phyloP scores from a whole-genome alignment of 2,888 invertebrate species.

The Ophion ellenae region DNA sequence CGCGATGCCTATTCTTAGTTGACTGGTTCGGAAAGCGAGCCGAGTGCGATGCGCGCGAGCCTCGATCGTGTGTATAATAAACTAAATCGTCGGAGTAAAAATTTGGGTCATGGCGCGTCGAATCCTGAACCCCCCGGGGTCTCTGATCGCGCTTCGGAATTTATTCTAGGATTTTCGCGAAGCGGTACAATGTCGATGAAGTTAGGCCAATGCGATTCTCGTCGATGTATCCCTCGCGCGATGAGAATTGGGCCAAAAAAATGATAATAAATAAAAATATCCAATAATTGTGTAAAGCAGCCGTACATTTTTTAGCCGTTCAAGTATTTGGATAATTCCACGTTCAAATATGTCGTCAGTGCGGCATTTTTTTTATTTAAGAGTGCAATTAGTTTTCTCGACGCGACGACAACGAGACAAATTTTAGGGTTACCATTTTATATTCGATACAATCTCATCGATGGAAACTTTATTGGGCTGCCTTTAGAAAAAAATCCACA shows the following conservation, averaged over 20 bases:
- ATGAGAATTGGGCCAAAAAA: neutral
- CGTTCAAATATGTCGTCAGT: neutral
- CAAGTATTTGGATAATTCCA: neutral
- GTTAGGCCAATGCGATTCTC: neutral
- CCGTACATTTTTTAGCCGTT: neutral
- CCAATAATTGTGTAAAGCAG: neutral
- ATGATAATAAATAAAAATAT: neutral
- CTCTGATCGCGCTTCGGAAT: constrained; percentile 17
- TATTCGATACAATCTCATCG: neutral
- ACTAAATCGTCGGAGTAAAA: constrained; percentile 40
- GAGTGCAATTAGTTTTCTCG: neutral
- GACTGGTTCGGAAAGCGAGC: constrained; percentile 38
- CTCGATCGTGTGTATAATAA: constrained; percentile 36
- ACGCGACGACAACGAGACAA: neutral
- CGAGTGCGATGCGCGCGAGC: constrained; percentile 13
- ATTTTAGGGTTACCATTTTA: neutral
- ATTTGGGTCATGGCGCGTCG: constrained; percentile 57
- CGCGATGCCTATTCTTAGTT: constrained; percentile 54
- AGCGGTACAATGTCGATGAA: neutral
- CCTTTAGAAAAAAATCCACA: neutral
- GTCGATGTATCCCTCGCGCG: neutral
- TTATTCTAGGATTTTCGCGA: constrained; percentile 4
- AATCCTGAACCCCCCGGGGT: constrained; percentile 31
- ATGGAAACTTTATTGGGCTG: neutral
- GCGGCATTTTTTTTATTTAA: neutral